A percentile compares a stretch with the other conserved stretches of the same genome.
These are phyloP conservation scores for Tachysurus fulvidraco DNA, from an alignment of 2,113 vertebrate species.

Conservation along the genomic window DNA sequence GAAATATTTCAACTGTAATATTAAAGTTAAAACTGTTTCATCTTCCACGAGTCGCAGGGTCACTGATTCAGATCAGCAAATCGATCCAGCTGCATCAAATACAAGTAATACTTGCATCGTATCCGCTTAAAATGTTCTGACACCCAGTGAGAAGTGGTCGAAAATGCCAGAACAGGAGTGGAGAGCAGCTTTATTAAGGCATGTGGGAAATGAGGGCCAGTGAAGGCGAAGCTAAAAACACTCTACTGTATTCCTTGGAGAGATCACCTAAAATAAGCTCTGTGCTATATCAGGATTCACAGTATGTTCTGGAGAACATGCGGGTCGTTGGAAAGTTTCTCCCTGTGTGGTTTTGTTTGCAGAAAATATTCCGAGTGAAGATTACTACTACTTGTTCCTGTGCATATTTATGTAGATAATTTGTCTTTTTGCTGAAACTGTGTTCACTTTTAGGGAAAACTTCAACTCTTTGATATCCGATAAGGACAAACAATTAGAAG, in stretches of 20 bases:
- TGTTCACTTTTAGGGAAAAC: slow-evolving; percentile 58
- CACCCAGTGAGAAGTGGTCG: neutral
- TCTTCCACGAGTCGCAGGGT: neutral
- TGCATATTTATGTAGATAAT: slow-evolving; percentile 13
- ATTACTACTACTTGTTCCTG: neutral
- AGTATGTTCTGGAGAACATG: slow-evolving; percentile 14
- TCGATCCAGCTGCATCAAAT: too few species aligned
- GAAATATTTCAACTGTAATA: neutral
- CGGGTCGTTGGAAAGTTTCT: neutral
- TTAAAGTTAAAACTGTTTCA: neutral
- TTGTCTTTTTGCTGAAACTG: neutral
- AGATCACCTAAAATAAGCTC: slow-evolving; percentile 20
- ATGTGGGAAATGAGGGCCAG: slow-evolving; percentile 25
- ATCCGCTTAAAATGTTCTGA: neutral
- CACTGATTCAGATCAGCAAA: neutral
- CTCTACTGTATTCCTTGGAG: slow-evolving; percentile 18
- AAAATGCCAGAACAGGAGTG: slow-evolving; percentile 5
- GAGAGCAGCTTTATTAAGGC: slow-evolving; percentile 23
- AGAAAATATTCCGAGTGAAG: neutral
- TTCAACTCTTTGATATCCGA: slow-evolving; percentile 84
- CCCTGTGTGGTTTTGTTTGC: neutral
- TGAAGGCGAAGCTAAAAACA: slow-evolving; percentile 27
- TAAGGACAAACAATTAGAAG: slow-evolving; percentile 89
- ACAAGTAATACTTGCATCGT: neutral
- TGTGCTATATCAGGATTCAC: slow-evolving; percentile 19